These are phyloP conservation scores for Ptiloglossa arizonensis DNA, from an alignment of 1,140 invertebrate species.

Conservation along the genomic window DNA sequence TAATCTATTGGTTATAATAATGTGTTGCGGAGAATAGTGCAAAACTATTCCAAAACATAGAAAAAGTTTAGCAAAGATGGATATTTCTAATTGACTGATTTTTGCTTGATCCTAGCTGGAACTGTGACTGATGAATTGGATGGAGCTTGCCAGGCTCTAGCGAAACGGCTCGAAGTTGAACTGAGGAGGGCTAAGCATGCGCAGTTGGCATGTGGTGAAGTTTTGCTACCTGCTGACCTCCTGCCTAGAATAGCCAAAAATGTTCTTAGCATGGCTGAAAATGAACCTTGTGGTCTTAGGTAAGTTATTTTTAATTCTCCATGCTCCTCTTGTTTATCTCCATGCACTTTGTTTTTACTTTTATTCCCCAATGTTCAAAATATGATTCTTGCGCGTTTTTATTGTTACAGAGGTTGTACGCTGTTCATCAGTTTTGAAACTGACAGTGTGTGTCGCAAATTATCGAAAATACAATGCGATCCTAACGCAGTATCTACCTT, in stretches of 20 bases:
- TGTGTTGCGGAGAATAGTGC: too few relatives aligned
- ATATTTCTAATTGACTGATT: slow-evolving; percentile 14
- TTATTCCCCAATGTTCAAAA: not conserved
- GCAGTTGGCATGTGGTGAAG: slow-evolving; percentile 90
- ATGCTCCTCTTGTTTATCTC: too few relatives aligned
- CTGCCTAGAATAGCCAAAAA: slow-evolving; percentile 88
- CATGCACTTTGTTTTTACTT: not conserved
- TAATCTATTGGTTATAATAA: too few relatives aligned
- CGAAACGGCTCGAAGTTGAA: slow-evolving; percentile 88
- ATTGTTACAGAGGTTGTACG: slow-evolving; percentile 85
- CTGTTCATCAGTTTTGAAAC: slow-evolving; percentile 89
- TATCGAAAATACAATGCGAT: slow-evolving; percentile 90
- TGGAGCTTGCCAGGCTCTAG: slow-evolving; percentile 82
- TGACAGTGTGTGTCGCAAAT: slow-evolving; percentile 83
- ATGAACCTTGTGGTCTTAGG: slow-evolving; percentile 91
- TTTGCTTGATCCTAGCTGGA: slow-evolving; percentile 67
- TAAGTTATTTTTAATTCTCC: slow-evolving; percentile 49
- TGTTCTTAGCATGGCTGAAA: slow-evolving; percentile 89
- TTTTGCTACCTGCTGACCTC: slow-evolving; percentile 90
- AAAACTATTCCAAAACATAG: too few relatives aligned
- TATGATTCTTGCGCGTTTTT: slow-evolving; percentile 1
- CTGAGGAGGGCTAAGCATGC: slow-evolving; percentile 89
- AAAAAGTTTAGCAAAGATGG: too few relatives aligned
- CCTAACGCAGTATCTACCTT: slow-evolving; percentile 92
- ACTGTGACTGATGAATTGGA: slow-evolving; percentile 75